Evolutionary conservation across 1,140 invertebrate species (phyloP).

Genomic region (Holcopasites calliopsidis): DNA sequence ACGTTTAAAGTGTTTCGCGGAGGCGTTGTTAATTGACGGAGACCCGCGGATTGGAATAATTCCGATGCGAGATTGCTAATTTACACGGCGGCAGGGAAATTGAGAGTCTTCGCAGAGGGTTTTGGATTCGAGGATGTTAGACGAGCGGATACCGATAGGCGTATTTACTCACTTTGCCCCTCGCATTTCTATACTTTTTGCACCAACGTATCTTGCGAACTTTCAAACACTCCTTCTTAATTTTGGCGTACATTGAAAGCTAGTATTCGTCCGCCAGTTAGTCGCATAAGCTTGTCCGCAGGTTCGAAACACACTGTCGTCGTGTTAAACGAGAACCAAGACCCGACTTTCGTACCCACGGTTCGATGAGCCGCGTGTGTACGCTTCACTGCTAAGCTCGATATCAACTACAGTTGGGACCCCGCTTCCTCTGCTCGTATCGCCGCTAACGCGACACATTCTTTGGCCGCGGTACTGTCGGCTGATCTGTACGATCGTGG

Average conservation of each 20-base stretch:
- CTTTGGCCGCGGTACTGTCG: not conserved
- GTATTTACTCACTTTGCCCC: too few relatives aligned
- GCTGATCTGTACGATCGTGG: slow-evolving; percentile 47
- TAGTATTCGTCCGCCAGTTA: not conserved
- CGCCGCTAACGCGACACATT: slow-evolving; percentile 53
- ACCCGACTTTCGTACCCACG: not conserved
- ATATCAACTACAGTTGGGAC: slow-evolving; percentile 56
- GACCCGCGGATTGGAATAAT: not conserved
- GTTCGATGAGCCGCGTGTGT: slow-evolving; percentile 29
- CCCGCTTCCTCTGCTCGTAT: slow-evolving; percentile 55
- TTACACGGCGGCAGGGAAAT: not conserved
- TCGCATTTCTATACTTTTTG: too few relatives aligned
- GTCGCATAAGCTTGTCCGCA: not conserved
- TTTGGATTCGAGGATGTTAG: too few relatives aligned
- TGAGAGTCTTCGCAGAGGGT: too few relatives aligned
- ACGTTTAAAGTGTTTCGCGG: not conserved
- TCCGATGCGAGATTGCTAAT: not conserved
- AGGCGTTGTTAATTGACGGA: not conserved
- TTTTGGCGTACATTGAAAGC: not conserved
- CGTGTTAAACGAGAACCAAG: not conserved
- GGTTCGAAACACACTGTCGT: not conserved
- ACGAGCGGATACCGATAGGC: too few relatives aligned
- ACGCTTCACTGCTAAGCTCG: slow-evolving; percentile 1
- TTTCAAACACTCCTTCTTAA: not conserved
- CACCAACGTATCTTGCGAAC: too few relatives aligned